Percentiles rank a stretch among this genome's conserved stretches.
These are phyloP conservation scores for Shargacucullia verbasci DNA, from an alignment of 2,888 invertebrate genomes.

Conservation along the genomic window DNA sequence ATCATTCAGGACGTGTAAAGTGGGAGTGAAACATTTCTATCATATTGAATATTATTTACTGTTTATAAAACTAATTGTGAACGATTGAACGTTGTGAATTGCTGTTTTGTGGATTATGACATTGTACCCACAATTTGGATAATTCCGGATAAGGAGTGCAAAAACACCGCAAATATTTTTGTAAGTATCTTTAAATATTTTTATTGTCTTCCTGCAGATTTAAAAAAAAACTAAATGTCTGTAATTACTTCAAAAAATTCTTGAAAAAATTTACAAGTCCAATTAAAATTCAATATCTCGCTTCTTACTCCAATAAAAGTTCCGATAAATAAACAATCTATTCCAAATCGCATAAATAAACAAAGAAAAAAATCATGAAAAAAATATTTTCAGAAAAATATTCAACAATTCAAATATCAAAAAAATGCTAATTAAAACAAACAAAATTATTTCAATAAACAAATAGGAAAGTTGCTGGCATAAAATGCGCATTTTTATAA, in stretches of 20 bases:
- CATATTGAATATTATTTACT: constrained; percentile 61
- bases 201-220: constrained; percentile 28
- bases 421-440: constrained; percentile 47
- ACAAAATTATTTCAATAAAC: constrained; percentile 13
- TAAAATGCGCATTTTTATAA: constrained; percentile 35
- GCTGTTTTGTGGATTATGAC: constrained; percentile 81
- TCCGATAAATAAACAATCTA: constrained; percentile 1
- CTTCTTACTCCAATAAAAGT: background rate
- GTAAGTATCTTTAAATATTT: constrained; percentile 78
- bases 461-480: constrained; percentile 30
- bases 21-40: constrained; percentile 79
- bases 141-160: constrained; percentile 84
- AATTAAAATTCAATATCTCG: background rate
- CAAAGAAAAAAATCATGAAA: background rate
- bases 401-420: constrained; percentile 21
- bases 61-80: constrained; percentile 73
- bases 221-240: constrained; percentile 28
- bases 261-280: constrained; percentile 27
- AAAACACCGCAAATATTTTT: constrained; percentile 87
- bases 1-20: constrained; percentile 82
- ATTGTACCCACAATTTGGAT: constrained; percentile 86
- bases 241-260: background rate
- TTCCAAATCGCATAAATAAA: background rate
- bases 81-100: constrained; percentile 69
- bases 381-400: constrained; percentile 3